These are phyloP conservation scores for Bombus soroeensis DNA, from an alignment of 1,140 invertebrate genomes.

Conservation along the genomic window DNA sequence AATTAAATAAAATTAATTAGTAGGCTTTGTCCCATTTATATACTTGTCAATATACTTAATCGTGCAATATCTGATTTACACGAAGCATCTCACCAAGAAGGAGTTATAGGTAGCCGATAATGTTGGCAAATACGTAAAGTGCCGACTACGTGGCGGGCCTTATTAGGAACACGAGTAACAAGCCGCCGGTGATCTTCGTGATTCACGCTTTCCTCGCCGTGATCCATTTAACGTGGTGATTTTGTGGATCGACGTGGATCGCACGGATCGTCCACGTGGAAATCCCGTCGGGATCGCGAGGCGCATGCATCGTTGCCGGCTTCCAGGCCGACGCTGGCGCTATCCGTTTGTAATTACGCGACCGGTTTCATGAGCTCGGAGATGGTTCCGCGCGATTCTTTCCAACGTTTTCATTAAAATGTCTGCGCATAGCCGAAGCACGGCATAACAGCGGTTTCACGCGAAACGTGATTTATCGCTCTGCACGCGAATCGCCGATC, in stretches of 20 bases:
- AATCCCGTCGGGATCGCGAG: not conserved
- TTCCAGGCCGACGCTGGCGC: not conserved
- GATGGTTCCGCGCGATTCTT: constrained; percentile 47
- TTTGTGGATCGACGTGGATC: constrained; percentile 1
- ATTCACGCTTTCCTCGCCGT: constrained; percentile 9
- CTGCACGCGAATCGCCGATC: constrained; percentile 23
- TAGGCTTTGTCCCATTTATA: no score
- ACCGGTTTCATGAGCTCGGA: constrained; percentile 17
- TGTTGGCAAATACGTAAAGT: not conserved
- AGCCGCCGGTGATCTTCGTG: not conserved
- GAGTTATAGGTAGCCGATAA: not conserved
- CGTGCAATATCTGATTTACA: not conserved
- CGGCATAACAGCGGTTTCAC: not conserved
- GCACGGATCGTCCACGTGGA: not conserved
- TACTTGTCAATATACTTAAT: not conserved
- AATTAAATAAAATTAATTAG: no score
- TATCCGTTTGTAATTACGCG: constrained; percentile 37
- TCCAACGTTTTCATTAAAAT: constrained; percentile 49
- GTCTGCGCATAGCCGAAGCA: not conserved
- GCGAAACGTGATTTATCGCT: constrained; percentile 36
- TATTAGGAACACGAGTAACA: constrained; percentile 18
- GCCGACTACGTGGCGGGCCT: not conserved
- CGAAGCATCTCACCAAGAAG: not conserved
- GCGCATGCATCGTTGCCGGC: not conserved
- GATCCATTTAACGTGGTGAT: constrained; percentile 2